Conservation (phyloP, 2,888 invertebrate species). For the Belgica antarctica region DNA sequence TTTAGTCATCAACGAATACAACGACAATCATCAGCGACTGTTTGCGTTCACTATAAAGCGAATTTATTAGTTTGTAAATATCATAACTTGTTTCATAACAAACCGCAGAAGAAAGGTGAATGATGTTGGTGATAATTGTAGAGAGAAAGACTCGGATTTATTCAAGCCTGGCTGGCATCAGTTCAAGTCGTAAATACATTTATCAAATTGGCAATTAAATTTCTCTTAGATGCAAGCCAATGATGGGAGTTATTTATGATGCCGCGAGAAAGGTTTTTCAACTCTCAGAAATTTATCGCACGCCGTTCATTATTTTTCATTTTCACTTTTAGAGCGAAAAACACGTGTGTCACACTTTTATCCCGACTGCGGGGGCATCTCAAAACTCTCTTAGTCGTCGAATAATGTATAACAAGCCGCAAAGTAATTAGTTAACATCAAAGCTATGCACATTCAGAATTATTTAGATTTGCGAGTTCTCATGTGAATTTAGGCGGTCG, state of each 20-base stretch:
- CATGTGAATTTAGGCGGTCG: too few relatives aligned
- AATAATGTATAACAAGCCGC: constrained; percentile 2
- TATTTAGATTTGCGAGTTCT: neutral
- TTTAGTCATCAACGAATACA: too few relatives aligned
- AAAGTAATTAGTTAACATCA: neutral
- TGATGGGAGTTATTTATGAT: neutral
- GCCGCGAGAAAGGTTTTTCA: constrained; percentile 3
- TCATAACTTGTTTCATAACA: neutral
- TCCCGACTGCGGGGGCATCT: neutral
- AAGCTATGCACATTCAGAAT: neutral
- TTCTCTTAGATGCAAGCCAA: neutral
- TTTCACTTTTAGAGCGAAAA: neutral
- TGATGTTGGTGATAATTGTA: neutral
- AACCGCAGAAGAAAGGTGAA: neutral
- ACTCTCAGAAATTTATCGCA: neutral
- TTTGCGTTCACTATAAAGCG: neutral
- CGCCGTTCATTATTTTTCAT: constrained; percentile 13
- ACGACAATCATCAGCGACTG: neutral
- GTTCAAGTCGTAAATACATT: neutral
- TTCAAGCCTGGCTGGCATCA: neutral
- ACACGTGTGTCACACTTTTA: constrained; percentile 12
- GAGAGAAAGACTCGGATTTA: neutral
- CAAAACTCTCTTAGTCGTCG: neutral
- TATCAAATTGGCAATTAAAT: constrained; percentile 4
- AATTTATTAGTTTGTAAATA: neutral